Evolutionary conservation across 2,797 vertebrate genomes (phyloP), one percentile per base, ranked within the genome.

Genomic region (Chelmon rostratus): DNA sequence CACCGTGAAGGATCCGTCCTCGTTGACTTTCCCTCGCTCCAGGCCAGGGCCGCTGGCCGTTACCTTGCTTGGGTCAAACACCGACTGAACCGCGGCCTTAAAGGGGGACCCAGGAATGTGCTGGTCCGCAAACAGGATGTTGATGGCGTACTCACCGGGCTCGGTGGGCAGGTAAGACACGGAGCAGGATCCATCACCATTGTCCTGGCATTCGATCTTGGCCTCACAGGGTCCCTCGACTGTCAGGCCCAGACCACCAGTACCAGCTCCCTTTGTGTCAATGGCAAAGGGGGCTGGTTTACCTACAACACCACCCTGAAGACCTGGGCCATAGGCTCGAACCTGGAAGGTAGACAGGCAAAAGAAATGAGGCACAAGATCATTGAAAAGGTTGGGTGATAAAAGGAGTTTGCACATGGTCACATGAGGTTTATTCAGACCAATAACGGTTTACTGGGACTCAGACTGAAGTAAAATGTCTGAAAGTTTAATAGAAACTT

Each of bases 171-270:
- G 93, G 93, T 99, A 99, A 77, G 96, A 97, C 42, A 99, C 98
- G 0, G 98, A 97, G 70, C 98, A 99, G 0, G 98, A 97, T 1
- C 97, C 97, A 0, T 99, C 98, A 0, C 98, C 97, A 0, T 99
- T 99, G 91, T 99, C 98, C 82, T 97, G 98, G 86, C 98, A 99
- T 70, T 99, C 97, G 0, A 99, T 99, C 88, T 98, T 98, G 74
- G 98, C 98, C 83, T 99, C 98, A 0, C 98, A 98, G 0, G 98
- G 98, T 4, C 98, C 98, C 79, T 99, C 98, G 85, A 99, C 97
- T 0, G 98, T 99, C 88, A 99, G 92, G 23, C 98, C 97, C 82
- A 99, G 94, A 33, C 97, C 98, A 0, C 98, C 97, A 0, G 96
- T 97, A 49, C 98, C 98, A 0, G 98, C 98, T 0, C 97, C 97